Conservation (phyloP, 2,888 invertebrate species). For the Ditula angustiorana region DNA sequence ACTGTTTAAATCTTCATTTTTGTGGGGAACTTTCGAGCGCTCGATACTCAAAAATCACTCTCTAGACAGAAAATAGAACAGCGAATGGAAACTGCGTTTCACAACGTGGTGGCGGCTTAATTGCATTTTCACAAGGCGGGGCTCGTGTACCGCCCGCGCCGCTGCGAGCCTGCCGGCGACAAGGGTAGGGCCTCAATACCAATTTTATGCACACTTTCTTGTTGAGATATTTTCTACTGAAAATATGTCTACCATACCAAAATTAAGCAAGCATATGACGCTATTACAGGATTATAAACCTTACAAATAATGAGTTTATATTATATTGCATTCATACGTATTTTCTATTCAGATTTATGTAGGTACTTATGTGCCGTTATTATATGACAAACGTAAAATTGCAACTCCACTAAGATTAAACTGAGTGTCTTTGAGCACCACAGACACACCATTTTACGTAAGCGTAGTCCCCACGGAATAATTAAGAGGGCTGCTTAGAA, state of each 20-base stretch:
- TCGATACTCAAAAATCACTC: neutral
- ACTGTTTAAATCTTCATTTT: too few species aligned
- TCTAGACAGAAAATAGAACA: neutral
- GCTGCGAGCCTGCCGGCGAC: neutral
- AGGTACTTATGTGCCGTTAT: neutral
- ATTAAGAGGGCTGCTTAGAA: constrained; percentile 43
- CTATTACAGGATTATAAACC: neutral
- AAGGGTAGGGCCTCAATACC: neutral
- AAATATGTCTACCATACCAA: neutral
- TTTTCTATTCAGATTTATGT: too few species aligned
- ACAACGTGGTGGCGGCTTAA: constrained; percentile 33
- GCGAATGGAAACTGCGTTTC: constrained; percentile 40
- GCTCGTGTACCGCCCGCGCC: neutral
- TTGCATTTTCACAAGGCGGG: constrained; percentile 37
- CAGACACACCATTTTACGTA: constrained; percentile 31
- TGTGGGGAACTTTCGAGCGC: neutral
- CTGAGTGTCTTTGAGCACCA: constrained; percentile 11
- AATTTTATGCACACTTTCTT: neutral
- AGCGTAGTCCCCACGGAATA: constrained; percentile 35
- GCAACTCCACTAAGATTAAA: constrained; percentile 1
- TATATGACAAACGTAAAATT: neutral
- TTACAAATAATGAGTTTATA: too few species aligned
- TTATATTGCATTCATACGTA: too few species aligned
- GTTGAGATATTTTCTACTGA: neutral
- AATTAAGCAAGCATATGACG: neutral